phyloP scores from a whole-genome alignment of 1,140 invertebrate genomes.

The Frieseomelitta varia region DNA sequence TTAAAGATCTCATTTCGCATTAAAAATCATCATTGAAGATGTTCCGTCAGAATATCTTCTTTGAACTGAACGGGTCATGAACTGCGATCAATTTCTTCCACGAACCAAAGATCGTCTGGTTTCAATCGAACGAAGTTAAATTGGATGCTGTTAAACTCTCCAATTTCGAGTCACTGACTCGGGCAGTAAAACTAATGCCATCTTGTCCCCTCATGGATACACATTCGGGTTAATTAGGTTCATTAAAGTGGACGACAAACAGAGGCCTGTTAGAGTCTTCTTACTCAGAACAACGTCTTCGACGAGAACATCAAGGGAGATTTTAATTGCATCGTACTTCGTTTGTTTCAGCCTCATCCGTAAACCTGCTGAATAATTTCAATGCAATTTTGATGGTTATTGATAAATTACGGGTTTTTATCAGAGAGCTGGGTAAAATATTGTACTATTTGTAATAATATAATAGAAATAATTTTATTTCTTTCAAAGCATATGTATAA shows the following conservation, averaged over 20 bases:
- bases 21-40: not conserved
- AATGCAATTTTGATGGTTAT: too few relatives aligned
- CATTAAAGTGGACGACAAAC: conserved; percentile 37
- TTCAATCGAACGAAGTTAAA: conserved; percentile 24
- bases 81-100: not conserved
- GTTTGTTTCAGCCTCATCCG: not conserved
- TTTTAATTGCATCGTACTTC: conserved; percentile 3
- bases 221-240: conserved; percentile 52
- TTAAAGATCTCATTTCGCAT: not conserved
- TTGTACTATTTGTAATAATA: too few relatives aligned
- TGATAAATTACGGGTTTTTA: too few relatives aligned
- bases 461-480: too few relatives aligned
- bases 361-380: not conserved
- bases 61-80: not conserved
- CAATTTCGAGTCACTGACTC: not conserved
- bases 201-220: conserved; percentile 22
- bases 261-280: conserved; percentile 15
- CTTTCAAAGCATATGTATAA: too few relatives aligned
- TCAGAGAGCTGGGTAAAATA: too few relatives aligned
- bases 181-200: conserved; percentile 2
- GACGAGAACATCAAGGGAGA: not conserved
- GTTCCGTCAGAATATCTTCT: too few relatives aligned
- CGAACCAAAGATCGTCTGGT: not conserved
- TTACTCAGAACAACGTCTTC: not conserved
- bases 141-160: conserved; percentile 2